Conservation (phyloP, 2,113 vertebrate species). For the Chaetodon auriga region DNA sequence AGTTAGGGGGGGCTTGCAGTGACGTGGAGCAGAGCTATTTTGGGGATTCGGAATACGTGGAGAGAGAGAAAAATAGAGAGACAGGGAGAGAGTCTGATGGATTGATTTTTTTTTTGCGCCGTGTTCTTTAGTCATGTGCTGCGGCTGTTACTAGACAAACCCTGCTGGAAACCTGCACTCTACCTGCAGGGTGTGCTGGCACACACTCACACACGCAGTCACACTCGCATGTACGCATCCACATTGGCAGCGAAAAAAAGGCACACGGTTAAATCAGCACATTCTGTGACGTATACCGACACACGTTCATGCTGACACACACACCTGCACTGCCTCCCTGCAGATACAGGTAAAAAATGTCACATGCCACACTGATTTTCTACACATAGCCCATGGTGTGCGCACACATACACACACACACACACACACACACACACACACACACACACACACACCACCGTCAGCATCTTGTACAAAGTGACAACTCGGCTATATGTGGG, state of each 20-base stretch:
- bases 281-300: constrained; percentile 13
- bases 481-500: constrained; percentile 65
- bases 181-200: constrained; percentile 61
- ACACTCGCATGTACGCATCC: background rate
- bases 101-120: constrained; percentile 63
- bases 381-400: background rate
- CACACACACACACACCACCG: constrained; percentile 28
- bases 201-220: constrained; percentile 25
- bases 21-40: constrained; percentile 73
- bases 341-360: constrained; percentile 28
- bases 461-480: constrained; percentile 74
- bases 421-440: constrained; percentile 27
- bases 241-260: constrained; percentile 23
- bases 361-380: constrained; percentile 22
- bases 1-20: constrained; percentile 5
- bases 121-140: constrained; percentile 68
- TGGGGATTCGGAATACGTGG: constrained; percentile 63
- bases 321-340: background rate
- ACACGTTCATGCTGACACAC: constrained; percentile 25
- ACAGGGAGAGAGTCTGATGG: constrained; percentile 64
- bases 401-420: constrained; percentile 4
- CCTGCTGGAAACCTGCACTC: constrained; percentile 54
- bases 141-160: constrained; percentile 69
- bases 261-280: constrained; percentile 33
- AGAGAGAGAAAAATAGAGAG: constrained; percentile 56